Conservation (phyloP, 1,140 invertebrate genomes). For the Formica selysi region DNA sequence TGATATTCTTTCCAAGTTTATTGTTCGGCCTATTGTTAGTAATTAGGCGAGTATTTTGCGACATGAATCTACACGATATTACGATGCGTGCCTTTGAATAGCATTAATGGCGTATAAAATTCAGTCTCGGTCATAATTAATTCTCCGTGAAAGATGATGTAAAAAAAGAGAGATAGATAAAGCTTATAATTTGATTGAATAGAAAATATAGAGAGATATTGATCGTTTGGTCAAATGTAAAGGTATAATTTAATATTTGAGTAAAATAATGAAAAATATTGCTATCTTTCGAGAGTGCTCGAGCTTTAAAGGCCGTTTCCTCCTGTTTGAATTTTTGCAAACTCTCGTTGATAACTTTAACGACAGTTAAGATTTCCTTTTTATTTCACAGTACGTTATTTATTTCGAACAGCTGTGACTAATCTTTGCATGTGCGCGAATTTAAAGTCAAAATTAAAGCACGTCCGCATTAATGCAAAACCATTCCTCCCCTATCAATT, state of each 20-base stretch:
- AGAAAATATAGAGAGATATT: background rate
- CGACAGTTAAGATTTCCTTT: background rate
- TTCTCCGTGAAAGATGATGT: background rate
- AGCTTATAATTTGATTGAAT: background rate
- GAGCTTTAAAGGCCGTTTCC: background rate
- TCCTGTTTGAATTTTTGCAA: background rate
- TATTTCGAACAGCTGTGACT: background rate
- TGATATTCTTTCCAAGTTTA: background rate
- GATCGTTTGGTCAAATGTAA: background rate
- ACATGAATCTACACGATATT: background rate
- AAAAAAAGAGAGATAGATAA: background rate
- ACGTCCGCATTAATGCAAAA: constrained; percentile 62
- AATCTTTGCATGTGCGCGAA: background rate
- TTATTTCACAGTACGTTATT: background rate
- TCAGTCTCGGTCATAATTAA: background rate
- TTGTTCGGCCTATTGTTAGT: background rate
- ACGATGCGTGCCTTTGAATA: background rate
- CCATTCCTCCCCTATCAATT: background rate
- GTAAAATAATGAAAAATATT: background rate
- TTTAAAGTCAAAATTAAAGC: background rate
- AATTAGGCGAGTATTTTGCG: background rate
- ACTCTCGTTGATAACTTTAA: background rate
- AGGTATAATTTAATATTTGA: background rate
- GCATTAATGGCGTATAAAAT: background rate
- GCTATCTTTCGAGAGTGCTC: background rate